phyloP scores from a whole-genome alignment of 2,113 vertebrate genomes.

The Boulengeromyrus knoepffleri region DNA sequence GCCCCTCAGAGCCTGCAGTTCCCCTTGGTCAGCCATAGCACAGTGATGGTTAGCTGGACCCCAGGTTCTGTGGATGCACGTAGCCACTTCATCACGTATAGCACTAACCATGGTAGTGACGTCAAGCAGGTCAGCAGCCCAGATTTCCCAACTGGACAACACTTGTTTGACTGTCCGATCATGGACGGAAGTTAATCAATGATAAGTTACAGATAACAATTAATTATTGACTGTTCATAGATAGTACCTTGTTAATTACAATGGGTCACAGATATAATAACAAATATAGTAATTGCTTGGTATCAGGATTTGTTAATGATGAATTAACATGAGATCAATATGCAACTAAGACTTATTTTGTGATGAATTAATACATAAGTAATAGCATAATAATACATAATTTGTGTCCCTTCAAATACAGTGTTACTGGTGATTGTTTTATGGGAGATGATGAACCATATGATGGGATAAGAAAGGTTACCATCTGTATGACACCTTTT shows the following conservation, averaged over 20 bases:
- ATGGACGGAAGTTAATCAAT: not conserved
- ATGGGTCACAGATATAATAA: not conserved
- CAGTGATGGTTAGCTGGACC: conserved; percentile 72
- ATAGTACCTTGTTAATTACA: not conserved
- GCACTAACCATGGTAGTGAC: conserved; percentile 69
- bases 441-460: not conserved
- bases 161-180: not conserved
- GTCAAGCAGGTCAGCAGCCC: conserved; percentile 63
- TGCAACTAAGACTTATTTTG: not conserved
- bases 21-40: conserved; percentile 71
- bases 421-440: not conserved
- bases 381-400: not conserved
- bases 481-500: not conserved
- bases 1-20: conserved; percentile 65
- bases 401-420: not conserved
- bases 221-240: not conserved
- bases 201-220: not conserved
- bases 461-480: not conserved
- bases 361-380: not conserved
- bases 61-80: conserved; percentile 42
- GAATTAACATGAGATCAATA: not conserved
- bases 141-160: not conserved
- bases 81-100: conserved; percentile 64
- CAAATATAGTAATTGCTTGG: no score
- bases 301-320: not conserved